Conservation (phyloP, 2,113 vertebrate species). For the Prinia subflava region DNA sequence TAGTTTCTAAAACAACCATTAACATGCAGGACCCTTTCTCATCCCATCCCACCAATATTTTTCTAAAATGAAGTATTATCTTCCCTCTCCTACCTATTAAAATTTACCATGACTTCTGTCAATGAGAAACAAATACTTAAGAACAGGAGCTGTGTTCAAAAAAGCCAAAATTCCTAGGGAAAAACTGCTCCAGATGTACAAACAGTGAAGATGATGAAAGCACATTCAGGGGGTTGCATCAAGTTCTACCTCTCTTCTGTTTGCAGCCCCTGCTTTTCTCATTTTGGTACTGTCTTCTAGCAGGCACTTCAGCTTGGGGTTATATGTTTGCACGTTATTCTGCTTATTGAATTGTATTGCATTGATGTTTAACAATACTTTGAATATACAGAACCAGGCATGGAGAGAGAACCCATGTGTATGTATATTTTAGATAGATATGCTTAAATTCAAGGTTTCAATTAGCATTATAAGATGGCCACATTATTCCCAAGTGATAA, state of each 20-base stretch:
- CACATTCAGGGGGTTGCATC: neutral
- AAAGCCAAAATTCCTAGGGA: neutral
- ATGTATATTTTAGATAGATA: neutral
- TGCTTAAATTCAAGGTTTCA: neutral
- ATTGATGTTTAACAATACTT: neutral
- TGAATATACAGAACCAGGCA: neutral
- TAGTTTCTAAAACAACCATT: neutral
- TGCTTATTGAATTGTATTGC: neutral
- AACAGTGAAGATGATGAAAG: neutral
- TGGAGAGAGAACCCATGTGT: neutral
- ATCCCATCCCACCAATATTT: neutral
- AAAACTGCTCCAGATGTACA: neutral
- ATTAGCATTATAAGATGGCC: neutral
- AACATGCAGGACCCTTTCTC: neutral
- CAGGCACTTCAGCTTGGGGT: neutral
- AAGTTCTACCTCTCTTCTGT: neutral
- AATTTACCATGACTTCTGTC: neutral
- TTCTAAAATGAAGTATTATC: neutral
- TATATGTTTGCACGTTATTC: neutral
- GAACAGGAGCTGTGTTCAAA: neutral
- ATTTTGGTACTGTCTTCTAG: neutral
- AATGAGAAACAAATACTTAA: neutral
- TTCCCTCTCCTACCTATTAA: neutral
- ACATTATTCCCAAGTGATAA: neutral
- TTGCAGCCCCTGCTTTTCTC: neutral